These are phyloP conservation scores for Paracentrotus lividus DNA, from an alignment of 53 echinoderm and acorn worm genomes.

Conservation along the genomic window DNA sequence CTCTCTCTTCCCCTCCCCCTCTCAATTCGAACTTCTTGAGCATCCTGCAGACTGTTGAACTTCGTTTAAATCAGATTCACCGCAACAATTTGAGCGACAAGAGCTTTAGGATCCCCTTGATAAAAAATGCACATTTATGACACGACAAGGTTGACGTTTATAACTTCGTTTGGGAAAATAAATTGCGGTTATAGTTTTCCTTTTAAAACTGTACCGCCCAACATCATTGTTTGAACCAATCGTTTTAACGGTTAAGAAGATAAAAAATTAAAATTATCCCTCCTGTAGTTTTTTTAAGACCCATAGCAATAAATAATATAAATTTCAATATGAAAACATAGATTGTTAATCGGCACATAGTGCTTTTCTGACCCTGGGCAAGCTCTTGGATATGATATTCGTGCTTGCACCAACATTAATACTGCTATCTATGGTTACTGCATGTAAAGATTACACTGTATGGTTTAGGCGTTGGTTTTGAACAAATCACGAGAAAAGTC, in stretches of 20 bases:
- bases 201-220: slow-evolving; percentile 14
- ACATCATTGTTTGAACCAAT: too few relatives aligned
- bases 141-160: slow-evolving; percentile 7
- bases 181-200: background rate
- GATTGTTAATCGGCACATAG: too few relatives aligned
- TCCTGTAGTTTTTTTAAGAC: too few relatives aligned
- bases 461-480: background rate
- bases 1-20: background rate
- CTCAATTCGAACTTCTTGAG: background rate
- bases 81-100: slow-evolving; percentile 17
- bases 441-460: background rate
- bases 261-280: too few relatives aligned
- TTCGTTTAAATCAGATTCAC: background rate
- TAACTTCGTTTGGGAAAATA: background rate
- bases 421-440: background rate
- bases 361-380: background rate
- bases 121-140: slow-evolving; percentile 7
- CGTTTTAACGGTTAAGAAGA: too few relatives aligned
- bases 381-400: too few relatives aligned
- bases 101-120: background rate
- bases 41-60: background rate
- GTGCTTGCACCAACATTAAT: background rate
- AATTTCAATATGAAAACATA: too few relatives aligned
- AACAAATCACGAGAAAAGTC: background rate
- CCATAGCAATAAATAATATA: too few relatives aligned